Base-by-base conservation (phyloP, 2,113 vertebrate species). In the Cyanistes caeruleus region DNA sequence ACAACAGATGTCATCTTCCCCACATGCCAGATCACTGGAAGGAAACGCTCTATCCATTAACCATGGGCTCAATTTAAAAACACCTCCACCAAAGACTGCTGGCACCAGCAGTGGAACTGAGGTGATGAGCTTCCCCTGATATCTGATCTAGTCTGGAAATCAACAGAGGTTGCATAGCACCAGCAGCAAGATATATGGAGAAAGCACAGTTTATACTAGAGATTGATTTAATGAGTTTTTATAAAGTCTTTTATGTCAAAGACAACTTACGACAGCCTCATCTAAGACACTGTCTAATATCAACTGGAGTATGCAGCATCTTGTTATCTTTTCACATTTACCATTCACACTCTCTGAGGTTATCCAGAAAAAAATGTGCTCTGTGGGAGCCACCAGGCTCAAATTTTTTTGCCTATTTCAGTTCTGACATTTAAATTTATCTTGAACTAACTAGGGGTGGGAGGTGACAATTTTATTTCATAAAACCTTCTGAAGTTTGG, bases 401-500 rank as follows among this genome's bases (percentile, higher is more conserved):
- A 59, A 25, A 0, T 10, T 70, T 64, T 73, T 85, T 78, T 65
- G 20, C 62, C 41, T 72, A 13, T 83, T 93, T 92, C 82, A 60
- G 74, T 87, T 90, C 69, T 85, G 88, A 59, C 65, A 78, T 84
- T 72, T 93, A 92, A 82, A 95, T 93, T 78, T 91, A 75, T 87
- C 82, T 87, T 16, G 4, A 92, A 87, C 65, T 82, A 84, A 74
- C 65, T 43, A 53, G 20, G 21, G 70, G 91, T 90, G 75, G 93
- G 91, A 93, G 65, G 88, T 85, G 85, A 70, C 82, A 90, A 85
- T 64, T 93, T 92, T 75, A 49, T 79, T 96, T 92, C 82, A 92
- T 65, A 87, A 82, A 93, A 82, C 51, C 44, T 72, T 93, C 25
- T 46, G 35, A 93, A 85, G 62, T 75, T 85, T 70, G 78, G 89